Percentiles rank a stretch among this genome's conserved stretches.
These are phyloP conservation scores for Lepus europaeus DNA, from an alignment of 2,113 vertebrate genomes.

Conservation along the genomic window DNA sequence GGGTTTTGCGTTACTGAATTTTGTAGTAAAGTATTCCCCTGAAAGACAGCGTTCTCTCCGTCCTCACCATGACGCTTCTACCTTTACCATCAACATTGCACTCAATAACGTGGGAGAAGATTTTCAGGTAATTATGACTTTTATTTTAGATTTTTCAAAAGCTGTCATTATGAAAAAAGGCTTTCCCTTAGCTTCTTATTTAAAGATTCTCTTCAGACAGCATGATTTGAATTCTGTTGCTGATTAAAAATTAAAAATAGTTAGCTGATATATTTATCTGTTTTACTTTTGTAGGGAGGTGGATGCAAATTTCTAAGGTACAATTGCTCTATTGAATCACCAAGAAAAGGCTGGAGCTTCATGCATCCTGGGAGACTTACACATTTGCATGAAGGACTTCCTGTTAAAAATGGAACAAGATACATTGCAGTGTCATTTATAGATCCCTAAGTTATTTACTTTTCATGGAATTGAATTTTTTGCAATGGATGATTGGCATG, in stretches of 20 bases:
- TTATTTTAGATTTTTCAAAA: background rate
- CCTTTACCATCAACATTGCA: constrained; percentile 98
- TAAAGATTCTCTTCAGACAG: background rate
- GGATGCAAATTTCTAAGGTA: constrained; percentile 98
- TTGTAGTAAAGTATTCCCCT: constrained; percentile 98
- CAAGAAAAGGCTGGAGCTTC: constrained; percentile 98
- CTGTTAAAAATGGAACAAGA: constrained; percentile 96
- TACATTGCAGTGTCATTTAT: constrained; percentile 99
- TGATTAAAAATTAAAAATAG: background rate
- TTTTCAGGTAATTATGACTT: constrained; percentile 91
- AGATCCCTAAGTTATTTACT: constrained; percentile 91
- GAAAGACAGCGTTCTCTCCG: constrained; percentile 93
- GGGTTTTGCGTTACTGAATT: constrained; percentile 96
- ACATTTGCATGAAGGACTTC: constrained; percentile 98
- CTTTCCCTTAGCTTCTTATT: background rate
- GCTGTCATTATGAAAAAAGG: background rate
- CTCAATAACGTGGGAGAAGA: constrained; percentile 96
- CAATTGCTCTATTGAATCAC: constrained; percentile 96
- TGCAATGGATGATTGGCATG: constrained; percentile 72
- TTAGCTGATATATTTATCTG: constrained; percentile 21
- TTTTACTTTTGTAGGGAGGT: constrained; percentile 91
- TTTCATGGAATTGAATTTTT: constrained; percentile 57
- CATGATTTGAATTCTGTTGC: constrained; percentile 9
- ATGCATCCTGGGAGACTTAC: constrained; percentile 99
- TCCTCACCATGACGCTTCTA: constrained; percentile 98